These are phyloP conservation scores for Ploceus nigricollis DNA, from an alignment of 2,113 vertebrate genomes.

Conservation along the genomic window DNA sequence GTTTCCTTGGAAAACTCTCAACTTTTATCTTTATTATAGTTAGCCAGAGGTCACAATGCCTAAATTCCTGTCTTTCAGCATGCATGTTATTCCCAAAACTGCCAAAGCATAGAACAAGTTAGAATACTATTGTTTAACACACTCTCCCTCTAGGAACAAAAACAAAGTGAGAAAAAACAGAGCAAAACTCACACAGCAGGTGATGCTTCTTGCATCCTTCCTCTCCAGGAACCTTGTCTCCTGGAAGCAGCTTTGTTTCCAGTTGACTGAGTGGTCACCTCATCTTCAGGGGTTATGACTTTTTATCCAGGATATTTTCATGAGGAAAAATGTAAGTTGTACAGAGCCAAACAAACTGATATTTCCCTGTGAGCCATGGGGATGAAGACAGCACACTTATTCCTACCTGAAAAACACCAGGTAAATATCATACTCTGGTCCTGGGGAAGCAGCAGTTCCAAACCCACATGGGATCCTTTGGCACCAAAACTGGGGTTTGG, in stretches of 20 bases:
- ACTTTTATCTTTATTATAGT: background rate
- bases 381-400: background rate
- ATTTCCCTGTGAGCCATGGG: background rate
- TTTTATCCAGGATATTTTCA: background rate
- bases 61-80: background rate
- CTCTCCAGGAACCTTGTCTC: slow-evolving; percentile 9
- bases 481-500: background rate
- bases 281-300: background rate
- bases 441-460: background rate
- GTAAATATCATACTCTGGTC: background rate
- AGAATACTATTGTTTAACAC: background rate
- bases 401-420: background rate
- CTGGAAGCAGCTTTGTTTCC: background rate
- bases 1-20: background rate
- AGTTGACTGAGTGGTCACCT: background rate
- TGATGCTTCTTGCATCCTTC: background rate
- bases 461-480: background rate
- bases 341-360: background rate
- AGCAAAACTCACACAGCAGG: slow-evolving; percentile 20
- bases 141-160: background rate
- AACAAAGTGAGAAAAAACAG: background rate
- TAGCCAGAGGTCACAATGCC: background rate
- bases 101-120: background rate
- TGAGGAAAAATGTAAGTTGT: background rate
- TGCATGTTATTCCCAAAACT: background rate